These are phyloP conservation scores for Gallinago stenura DNA, from an alignment of 2,797 vertebrate genomes.

Conservation along the genomic window DNA sequence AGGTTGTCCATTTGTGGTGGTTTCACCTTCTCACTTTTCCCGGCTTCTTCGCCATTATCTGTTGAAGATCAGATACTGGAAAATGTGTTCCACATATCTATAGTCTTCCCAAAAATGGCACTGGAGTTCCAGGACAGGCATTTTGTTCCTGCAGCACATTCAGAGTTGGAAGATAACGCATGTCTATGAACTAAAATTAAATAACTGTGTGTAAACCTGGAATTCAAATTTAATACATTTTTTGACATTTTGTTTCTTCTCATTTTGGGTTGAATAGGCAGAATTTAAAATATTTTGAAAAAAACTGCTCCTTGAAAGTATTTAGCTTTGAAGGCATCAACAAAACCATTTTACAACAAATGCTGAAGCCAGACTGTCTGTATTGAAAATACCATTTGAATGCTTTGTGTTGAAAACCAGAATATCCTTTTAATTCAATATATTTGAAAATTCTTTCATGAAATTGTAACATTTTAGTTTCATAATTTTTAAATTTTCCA, in stretches of 20 bases:
- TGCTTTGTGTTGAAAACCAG: background rate
- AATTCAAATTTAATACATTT: background rate
- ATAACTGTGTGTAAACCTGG: background rate
- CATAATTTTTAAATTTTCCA: background rate
- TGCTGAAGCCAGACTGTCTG: background rate
- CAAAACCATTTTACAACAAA: background rate
- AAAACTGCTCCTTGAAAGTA: background rate
- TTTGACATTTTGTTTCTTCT: background rate
- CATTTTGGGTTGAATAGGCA: background rate
- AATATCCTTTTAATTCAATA: background rate
- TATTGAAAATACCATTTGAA: background rate
- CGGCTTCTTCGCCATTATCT: background rate
- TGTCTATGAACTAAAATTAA: background rate
- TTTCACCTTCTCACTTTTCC: background rate
- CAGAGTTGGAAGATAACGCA: background rate
- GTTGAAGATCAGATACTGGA: background rate
- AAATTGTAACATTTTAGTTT: background rate
- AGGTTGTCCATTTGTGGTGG: background rate
- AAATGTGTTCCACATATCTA: background rate
- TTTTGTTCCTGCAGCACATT: background rate
- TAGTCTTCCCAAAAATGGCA: background rate
- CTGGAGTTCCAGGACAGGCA: background rate
- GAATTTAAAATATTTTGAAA: background rate
- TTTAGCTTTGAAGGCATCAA: background rate
- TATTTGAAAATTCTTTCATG: background rate